Evolutionary conservation across 2,797 vertebrate species (phyloP).

Genomic region (Gadopsis marmoratus): DNA sequence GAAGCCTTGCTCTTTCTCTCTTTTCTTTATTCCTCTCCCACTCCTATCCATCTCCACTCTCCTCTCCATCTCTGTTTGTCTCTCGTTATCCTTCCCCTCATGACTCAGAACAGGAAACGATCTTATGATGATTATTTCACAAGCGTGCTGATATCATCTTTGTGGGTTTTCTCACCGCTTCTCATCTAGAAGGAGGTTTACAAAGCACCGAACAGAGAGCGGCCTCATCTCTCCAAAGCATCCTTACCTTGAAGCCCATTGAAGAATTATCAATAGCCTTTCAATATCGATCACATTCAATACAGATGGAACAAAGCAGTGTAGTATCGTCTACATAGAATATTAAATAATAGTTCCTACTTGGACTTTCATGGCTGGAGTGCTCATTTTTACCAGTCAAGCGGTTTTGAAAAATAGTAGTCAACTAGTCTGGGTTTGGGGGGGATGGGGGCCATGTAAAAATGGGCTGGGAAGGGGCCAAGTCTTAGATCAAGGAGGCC

Average conservation of each 20-base stretch:
- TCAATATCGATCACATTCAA: slow-evolving; percentile 18
- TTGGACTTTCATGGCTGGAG: background rate
- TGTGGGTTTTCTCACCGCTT: slow-evolving; percentile 71
- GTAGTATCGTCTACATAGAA: slow-evolving; percentile 20
- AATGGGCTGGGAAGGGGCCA: background rate
- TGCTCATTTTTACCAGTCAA: background rate
- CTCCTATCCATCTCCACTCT: slow-evolving; percentile 44
- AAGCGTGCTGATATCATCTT: slow-evolving; percentile 75
- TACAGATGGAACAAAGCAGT: background rate
- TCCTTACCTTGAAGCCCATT: slow-evolving; percentile 22
- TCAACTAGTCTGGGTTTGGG: background rate
- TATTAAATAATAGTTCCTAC: background rate
- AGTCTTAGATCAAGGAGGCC: too few species aligned
- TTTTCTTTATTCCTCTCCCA: slow-evolving; percentile 41
- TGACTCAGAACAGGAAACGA: slow-evolving; percentile 63
- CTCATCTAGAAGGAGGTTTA: slow-evolving; percentile 73
- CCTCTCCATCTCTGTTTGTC: slow-evolving; percentile 63
- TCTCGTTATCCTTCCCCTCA: slow-evolving; percentile 72
- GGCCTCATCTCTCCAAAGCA: slow-evolving; percentile 31
- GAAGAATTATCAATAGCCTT: slow-evolving; percentile 35
- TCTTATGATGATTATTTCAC: slow-evolving; percentile 84
- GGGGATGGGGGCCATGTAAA: too few species aligned
- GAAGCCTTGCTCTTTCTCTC: slow-evolving; percentile 57
- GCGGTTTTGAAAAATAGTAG: background rate
- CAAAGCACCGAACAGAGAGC: slow-evolving; percentile 70